Evolutionary conservation across 2,888 invertebrate genomes (phyloP), one percentile per base, ranked within the genome.

Genomic region (Schrankia costaestrigalis): DNA sequence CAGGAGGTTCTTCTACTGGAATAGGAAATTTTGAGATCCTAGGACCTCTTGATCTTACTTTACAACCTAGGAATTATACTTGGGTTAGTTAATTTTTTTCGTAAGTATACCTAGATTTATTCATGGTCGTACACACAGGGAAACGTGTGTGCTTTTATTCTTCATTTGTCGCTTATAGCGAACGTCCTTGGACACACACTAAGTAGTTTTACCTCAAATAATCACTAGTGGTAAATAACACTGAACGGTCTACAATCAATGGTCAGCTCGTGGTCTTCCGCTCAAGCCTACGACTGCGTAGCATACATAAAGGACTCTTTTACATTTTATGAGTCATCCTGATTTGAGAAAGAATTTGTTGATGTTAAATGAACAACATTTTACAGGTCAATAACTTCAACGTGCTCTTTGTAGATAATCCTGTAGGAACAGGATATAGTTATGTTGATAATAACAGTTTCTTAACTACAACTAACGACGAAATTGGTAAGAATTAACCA

Each of bases 11-110:
- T 0, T 93, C 94, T 3, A 93, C 94, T 0, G 94, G 92, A 0
- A 93, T 92, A 65, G 97, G 97, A n/a, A 97, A 97, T 71, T 96
- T 97, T 65, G 91, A 92, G 41, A 95, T 96, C 64, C 71, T 96
- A 12, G 96, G 96, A 1, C 95, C 96, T 0, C 71, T 93, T 12
- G 92, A 94, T 62, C 64, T 90, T 0, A 57, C 64, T 0, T 78
- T 93, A 12, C 86, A 91, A n/a, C 85, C 90, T n/a, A 90, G 95
- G 35, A 90, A 92, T 44, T 88, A 90, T 42, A 92, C 94, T 11
- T 96, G 96, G 95, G 94, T 94, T 57, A 81, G 85, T 54, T 30
- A 25, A 1, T 30, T 21, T 1, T 24, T 31, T 22, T 12, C n/a
- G 3, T 8, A 2, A n/a, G 2, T 10, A 22, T 3, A 9, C n/a